Evolutionary conservation across 35 echinoderm and acorn worm species (phyloP).

Genomic region (Strongylocentrotus purpuratus): DNA sequence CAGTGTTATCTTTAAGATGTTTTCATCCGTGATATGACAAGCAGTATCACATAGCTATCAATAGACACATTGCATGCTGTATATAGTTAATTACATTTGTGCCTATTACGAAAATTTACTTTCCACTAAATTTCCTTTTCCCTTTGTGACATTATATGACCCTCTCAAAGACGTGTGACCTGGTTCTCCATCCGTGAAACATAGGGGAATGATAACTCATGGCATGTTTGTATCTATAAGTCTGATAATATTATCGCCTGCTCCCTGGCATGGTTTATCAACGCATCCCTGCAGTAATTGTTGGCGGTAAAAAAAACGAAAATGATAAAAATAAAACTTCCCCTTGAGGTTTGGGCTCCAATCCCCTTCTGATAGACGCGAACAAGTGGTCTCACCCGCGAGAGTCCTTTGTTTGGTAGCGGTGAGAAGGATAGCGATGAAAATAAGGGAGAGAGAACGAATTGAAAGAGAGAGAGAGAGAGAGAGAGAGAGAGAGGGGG

Average conservation of each 20-base stretch:
- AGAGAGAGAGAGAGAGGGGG: not conserved
- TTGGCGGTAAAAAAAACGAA: not conserved
- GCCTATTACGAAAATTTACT: no score
- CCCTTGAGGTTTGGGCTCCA: not conserved
- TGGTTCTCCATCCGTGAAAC: not conserved
- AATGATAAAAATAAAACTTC: not conserved
- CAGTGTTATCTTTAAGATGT: no score
- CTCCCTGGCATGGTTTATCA: not conserved
- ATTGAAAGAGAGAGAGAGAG: not conserved
- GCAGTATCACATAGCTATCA: no score
- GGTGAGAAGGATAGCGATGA: not conserved
- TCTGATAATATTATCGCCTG: not conserved
- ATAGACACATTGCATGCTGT: no score
- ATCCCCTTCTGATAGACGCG: not conserved
- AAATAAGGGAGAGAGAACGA: not conserved
- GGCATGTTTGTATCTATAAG: not conserved
- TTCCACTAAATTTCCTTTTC: not conserved
- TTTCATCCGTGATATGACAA: no score
- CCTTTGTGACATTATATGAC: not conserved
- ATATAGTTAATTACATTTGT: no score
- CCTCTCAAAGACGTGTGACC: not conserved
- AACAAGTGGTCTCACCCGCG: not conserved
- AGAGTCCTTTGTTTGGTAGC: not conserved
- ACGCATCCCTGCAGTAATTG: not conserved
- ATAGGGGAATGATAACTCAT: not conserved